phyloP scores from a whole-genome alignment of 2,113 vertebrate genomes.

The Amia ocellicauda region DNA sequence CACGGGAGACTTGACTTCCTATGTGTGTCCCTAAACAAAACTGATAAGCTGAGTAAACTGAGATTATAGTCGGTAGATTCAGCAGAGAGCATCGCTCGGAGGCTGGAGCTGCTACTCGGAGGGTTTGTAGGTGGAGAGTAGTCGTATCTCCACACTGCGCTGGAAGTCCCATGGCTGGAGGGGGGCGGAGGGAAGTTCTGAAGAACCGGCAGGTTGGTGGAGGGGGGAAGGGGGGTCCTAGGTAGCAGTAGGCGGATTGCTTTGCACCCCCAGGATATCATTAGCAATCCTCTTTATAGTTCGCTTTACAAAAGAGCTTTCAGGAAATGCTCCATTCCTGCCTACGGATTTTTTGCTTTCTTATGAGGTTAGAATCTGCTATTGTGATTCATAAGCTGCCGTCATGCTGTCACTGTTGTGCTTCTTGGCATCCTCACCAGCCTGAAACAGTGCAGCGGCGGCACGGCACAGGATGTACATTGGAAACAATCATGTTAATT shows the following conservation, averaged over 20 bases:
- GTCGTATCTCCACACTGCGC: neutral
- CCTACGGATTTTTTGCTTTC: constrained; percentile 30
- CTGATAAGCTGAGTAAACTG: too few relatives aligned
- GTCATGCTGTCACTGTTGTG: constrained; percentile 32
- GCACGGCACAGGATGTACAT: too few relatives aligned
- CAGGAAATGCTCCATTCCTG: constrained; percentile 21
- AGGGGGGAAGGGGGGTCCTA: neutral
- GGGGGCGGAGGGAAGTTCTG: constrained; percentile 16
- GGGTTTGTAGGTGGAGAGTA: neutral
- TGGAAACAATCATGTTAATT: too few relatives aligned
- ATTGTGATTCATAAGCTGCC: constrained; percentile 45
- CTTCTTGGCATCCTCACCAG: constrained; percentile 20
- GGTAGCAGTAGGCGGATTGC: constrained; percentile 14
- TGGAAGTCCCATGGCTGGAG: neutral
- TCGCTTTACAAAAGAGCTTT: neutral
- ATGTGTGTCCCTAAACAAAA: too few relatives aligned
- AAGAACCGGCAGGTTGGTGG: neutral
- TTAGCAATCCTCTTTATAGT: constrained; percentile 13
- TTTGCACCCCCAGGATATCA: constrained; percentile 14
- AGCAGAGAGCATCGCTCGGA: too few relatives aligned
- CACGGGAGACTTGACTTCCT: too few relatives aligned
- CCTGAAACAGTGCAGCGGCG: neutral
- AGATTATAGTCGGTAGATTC: too few relatives aligned
- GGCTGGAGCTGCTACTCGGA: neutral
- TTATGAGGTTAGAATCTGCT: constrained; percentile 27